Conservation (phyloP, 2,797 vertebrate species). For the Paguma larvata region DNA sequence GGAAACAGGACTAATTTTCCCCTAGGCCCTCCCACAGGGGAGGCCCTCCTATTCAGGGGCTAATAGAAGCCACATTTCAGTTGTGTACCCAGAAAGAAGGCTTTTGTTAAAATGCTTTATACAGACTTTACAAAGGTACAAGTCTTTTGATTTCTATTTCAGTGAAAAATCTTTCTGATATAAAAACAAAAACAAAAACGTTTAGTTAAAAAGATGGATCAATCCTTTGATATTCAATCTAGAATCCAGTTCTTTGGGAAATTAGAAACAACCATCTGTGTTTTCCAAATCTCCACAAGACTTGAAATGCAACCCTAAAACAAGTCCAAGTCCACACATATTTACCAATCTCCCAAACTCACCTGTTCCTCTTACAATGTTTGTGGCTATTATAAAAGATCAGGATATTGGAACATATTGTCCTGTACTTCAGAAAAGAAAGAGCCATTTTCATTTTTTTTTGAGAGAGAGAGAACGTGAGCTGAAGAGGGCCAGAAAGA, state of each 20-base stretch:
- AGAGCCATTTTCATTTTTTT: too few relatives aligned
- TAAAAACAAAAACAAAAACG: background rate
- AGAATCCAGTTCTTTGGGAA: background rate
- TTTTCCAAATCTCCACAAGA: background rate
- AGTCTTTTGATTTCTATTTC: background rate
- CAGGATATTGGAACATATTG: too few relatives aligned
- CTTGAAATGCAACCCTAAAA: background rate
- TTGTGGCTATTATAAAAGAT: background rate
- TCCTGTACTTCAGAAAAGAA: too few relatives aligned
- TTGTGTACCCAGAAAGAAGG: background rate
- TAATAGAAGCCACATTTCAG: background rate
- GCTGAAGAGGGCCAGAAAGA: too few relatives aligned
- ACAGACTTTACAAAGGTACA: background rate
- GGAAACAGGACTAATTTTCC: too few relatives aligned
- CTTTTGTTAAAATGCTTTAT: background rate
- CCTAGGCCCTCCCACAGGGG: too few relatives aligned
- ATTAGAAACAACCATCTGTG: background rate
- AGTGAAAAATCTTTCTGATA: background rate
- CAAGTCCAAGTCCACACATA: background rate
- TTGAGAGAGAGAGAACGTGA: too few relatives aligned
- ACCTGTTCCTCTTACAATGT: background rate
- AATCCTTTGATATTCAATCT: background rate
- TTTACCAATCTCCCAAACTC: background rate
- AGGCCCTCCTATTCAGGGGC: background rate
- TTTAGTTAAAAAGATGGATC: background rate